Percentiles rank a stretch among this genome's conserved stretches.
Conservation (phyloP, 1,140 invertebrate species). For the Apis dorsata region DNA sequence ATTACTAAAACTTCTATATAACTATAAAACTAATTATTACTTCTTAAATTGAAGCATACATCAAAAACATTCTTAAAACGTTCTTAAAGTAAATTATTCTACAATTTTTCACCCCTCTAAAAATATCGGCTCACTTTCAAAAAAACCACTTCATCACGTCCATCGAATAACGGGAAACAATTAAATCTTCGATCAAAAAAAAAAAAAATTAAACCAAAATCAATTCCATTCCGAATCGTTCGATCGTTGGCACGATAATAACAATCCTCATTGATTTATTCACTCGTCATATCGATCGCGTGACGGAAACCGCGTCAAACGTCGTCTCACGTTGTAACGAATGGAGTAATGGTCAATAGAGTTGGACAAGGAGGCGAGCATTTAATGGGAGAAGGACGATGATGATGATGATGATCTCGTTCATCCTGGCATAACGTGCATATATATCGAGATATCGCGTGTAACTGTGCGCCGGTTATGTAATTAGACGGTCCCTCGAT, state of each 20-base stretch:
- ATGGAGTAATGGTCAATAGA: constrained; percentile 5
- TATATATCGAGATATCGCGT: constrained; percentile 42
- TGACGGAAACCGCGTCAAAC: background rate
- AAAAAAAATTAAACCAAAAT: background rate
- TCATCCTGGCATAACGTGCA: constrained; percentile 31
- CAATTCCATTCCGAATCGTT: background rate
- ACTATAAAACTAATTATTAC: no score
- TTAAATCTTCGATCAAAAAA: no score
- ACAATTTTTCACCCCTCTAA: no score
- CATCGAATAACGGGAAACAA: no score
- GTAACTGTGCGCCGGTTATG: constrained; percentile 30
- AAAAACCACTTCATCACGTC: no score
- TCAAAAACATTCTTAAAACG: no score
- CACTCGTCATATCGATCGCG: background rate
- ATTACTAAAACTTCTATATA: no score
- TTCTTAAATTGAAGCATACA: no score
- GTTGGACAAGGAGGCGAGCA: constrained; percentile 8
- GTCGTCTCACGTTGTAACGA: constrained; percentile 24
- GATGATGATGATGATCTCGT: constrained; percentile 13
- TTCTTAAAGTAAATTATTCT: no score
- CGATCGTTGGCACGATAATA: background rate
- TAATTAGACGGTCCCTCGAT: constrained; percentile 53
- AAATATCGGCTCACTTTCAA: no score
- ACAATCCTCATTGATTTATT: background rate
- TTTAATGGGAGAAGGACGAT: constrained; percentile 15